These are phyloP conservation scores for Diarsia rubi DNA, from an alignment of 2,888 invertebrate species.

Conservation along the genomic window DNA sequence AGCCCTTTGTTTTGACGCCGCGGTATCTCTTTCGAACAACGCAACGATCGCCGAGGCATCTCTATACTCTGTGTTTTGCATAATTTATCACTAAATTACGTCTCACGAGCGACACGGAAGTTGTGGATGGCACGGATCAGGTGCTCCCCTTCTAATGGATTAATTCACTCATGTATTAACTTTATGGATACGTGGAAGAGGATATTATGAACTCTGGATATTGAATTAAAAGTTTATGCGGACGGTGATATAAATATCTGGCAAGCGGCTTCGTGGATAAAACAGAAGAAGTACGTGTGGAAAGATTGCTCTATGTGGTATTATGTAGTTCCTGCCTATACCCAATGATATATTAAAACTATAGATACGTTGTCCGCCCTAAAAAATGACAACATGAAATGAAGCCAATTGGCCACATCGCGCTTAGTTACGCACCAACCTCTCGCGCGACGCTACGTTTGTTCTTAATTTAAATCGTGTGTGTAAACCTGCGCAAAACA, in stretches of 20 bases:
- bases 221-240: slow-evolving; percentile 43
- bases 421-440: no score
- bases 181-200: slow-evolving; percentile 25
- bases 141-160: slow-evolving; percentile 57
- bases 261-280: neutral
- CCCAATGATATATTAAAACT: no score
- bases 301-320: neutral
- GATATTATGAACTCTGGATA: slow-evolving; percentile 17
- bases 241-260: neutral
- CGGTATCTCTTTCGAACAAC: no score
- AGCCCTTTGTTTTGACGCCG: no score
- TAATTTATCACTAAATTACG: slow-evolving; percentile 52
- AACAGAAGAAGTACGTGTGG: neutral
- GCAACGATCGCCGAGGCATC: neutral
- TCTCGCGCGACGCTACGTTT: no score
- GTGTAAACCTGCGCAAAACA: no score
- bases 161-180: slow-evolving; percentile 54
- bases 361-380: no score
- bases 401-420: no score
- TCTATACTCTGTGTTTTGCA: slow-evolving; percentile 28
- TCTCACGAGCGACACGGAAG: slow-evolving; percentile 35
- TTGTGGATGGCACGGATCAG: slow-evolving; percentile 43
- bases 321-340: neutral
- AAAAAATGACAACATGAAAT: no score
- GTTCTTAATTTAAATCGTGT: no score